Base-by-base conservation (phyloP, 2,888 invertebrate genomes). In the Erebia aethiops region DNA sequence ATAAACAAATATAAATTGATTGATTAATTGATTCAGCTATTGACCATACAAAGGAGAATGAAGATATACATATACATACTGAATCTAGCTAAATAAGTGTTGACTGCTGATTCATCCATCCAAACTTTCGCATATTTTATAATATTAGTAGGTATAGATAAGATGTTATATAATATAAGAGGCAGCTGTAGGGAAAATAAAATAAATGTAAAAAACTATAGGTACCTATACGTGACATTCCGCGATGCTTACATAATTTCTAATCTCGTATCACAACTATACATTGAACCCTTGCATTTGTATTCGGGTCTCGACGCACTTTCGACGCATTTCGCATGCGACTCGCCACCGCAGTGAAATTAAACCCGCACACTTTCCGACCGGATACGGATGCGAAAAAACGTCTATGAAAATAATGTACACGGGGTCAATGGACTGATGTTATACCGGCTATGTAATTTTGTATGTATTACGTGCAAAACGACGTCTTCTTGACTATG, bases 291-390 rank as follows among this genome's bases (percentile, higher is more conserved):
- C 62, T 56, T 26, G 58, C 66, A 60, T 87, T 81, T 75, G 67
- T 74, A 89, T 88, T 81, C 89, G 46, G 63, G 60, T 70, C 87
- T 80, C 85, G 82, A 77, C 74, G 78, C 79, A 86, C 90, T 90
- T 90, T 90, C 90, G 82, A 74, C 74, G 73, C 77, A 75, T 71
- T 83, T 85, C 78, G 82, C 81, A 89, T 90, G 88, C 91, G 80
- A 75, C 74, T 71, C 82, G 84, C 81, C 84, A 13, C 35, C 21
- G 18, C 54, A 46, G 80, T 79, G 82, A 81, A 81, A 79, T 79
- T 73, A 70, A 70, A 64, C 80, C 80, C 85, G 84, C 84, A 78
- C 84, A 78, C 92, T 92, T 91, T 92, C 92, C 82, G 88, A 85
- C 89, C 90, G 91, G 92, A 91, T 89, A 75, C 85, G 85, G 76